Evolutionary conservation across 2,113 vertebrate genomes (phyloP), one percentile per base, ranked within the genome.

Genomic region (Salvelinus sp.): DNA sequence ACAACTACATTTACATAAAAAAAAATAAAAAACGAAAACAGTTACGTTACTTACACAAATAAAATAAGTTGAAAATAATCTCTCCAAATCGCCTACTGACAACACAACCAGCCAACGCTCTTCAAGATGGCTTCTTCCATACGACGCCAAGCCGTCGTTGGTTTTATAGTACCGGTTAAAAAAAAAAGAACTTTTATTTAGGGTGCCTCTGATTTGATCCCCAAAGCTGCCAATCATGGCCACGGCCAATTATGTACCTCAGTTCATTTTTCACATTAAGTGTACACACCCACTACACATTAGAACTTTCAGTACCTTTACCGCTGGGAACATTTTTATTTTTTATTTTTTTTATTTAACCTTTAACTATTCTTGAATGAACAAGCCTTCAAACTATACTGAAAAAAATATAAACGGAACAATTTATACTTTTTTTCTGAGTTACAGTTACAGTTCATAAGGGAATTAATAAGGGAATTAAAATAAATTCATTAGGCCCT

Each of bases 191-290:
- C 33, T 66, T 86, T 86, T 73, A 88, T 75, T 48, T 25, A 75
- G 77, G 68, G 33, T 57, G 60, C 20, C 2, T 57, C 16, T 79
- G 73, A 92, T 93, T 93, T 82, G 92, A 13, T 28, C 6, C 1
- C 0, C 0, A 0, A 0, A 0, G 13, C 69, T 88, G 92, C 9
- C 89, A 72, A 0, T 93, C 86, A 79, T 2, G 0, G 0, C 1
- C 0, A 2, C 0, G 7, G 6, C 92, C 92, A 92, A 91, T 91
- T 0, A 57, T 0, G 22, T 0, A 0, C 7, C 2, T 0, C 0
- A 30, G 9, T 44, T 44, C 38, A 44, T 44, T 44, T 33, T 44
- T 44, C 38, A 12, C 38, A 38, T 70, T 70, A 76, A 9, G 74
- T 4, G 79, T 79, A 74, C 57, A 86, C 82, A 75, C 80, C 82